Conservation (phyloP, 2,113 vertebrate species). For the Meles meles region DNA sequence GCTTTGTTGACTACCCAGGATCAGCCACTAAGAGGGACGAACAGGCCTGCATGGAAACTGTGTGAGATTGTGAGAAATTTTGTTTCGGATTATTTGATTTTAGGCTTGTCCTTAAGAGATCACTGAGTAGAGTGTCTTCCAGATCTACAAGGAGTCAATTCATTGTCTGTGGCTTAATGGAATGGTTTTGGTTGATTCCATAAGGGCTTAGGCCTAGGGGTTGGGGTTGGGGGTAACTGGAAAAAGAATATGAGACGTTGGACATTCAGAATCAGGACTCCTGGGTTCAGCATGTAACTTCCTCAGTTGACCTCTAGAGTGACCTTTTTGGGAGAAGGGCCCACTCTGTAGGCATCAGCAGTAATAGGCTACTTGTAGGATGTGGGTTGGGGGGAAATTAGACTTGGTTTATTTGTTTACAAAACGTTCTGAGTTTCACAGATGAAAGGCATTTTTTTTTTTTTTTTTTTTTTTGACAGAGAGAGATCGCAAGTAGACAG, state of each 20-base stretch:
- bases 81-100: constrained; percentile 26
- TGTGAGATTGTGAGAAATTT: constrained; percentile 29
- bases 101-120: constrained; percentile 28
- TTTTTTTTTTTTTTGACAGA: not conserved
- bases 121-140: constrained; percentile 12
- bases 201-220: not conserved
- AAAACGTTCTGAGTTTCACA: not conserved
- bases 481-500: too few species aligned
- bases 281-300: not conserved
- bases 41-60: not conserved
- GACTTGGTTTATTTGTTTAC: constrained; percentile 9
- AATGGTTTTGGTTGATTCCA: constrained; percentile 18
- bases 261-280: not conserved
- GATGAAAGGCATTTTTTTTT: constrained; percentile 25
- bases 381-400: not conserved
- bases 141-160: not conserved
- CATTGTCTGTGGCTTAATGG: not conserved
- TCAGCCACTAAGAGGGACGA: not conserved
- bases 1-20: constrained; percentile 23
- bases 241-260: not conserved
- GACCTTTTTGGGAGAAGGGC: not conserved
- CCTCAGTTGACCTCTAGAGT: not conserved
- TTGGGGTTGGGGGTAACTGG: not conserved
- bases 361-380: not conserved
- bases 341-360: not conserved